A percentile compares a stretch with the other conserved stretches of the same genome.
Conservation (phyloP, 2,797 vertebrate genomes). For the Sternarchorhynchus goeldii region DNA sequence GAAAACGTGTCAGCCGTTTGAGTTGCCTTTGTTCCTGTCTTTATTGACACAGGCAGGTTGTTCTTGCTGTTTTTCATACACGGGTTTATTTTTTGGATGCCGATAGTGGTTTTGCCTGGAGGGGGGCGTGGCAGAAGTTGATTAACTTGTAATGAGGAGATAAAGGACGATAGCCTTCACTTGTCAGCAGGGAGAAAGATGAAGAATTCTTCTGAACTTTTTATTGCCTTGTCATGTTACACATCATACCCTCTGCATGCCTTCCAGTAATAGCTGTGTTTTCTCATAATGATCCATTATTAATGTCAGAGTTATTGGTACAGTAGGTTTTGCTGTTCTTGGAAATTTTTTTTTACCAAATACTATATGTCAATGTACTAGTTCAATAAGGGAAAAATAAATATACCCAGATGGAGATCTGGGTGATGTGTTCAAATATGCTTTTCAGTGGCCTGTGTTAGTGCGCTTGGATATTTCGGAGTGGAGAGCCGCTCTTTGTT, state of each 20-base stretch:
- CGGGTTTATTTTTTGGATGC: not conserved
- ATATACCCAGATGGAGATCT: conserved; percentile 12
- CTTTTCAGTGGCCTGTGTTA: conserved; percentile 43
- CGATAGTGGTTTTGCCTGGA: conserved; percentile 20
- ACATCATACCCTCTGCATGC: not conserved
- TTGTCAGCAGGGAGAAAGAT: conserved; percentile 12
- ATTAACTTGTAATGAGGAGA: conserved; percentile 43
- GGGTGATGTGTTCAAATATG: conserved; percentile 14
- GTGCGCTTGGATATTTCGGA: conserved; percentile 44
- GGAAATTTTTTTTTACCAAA: no score
- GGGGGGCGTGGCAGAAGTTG: conserved; percentile 31
- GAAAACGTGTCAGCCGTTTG: conserved; percentile 45
- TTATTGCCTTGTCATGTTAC: conserved; percentile 16
- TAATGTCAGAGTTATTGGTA: not conserved
- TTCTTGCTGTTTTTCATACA: conserved; percentile 29
- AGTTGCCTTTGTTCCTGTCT: conserved; percentile 38
- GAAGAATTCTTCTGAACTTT: conserved; percentile 27
- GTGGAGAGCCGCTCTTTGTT: conserved; percentile 46
- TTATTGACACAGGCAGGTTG: conserved; percentile 10
- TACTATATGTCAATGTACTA: not conserved
- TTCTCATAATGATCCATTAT: not conserved
- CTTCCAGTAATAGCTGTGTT: not conserved
- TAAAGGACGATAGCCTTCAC: conserved; percentile 25
- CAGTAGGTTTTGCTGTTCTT: not conserved
- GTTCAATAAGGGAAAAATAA: not conserved